Evolutionary conservation across 2,113 vertebrate genomes (phyloP), one percentile per base, ranked within the genome.

Genomic region (Spheniscus mendiculus): DNA sequence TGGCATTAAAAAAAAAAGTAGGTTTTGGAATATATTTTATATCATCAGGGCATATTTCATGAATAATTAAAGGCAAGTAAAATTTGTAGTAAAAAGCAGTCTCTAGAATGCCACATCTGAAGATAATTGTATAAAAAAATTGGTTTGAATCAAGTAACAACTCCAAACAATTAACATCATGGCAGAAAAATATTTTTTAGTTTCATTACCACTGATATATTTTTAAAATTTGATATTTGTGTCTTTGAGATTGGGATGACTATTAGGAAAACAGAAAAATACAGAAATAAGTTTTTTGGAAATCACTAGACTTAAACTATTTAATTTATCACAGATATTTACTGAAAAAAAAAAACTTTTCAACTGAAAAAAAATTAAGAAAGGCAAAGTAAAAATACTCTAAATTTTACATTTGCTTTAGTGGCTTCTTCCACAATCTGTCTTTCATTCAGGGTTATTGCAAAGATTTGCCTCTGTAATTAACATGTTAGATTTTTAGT

Each of bases 21-120:
- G 45, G n/a, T 90, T 96, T 97, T 82, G 52, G 84, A 97, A 96
- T 95, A 44, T 83, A 82, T 97, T 98, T 97, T 95, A 96, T 82
- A 95, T 97, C 59, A 87, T 89, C 92, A 74, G 69, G 93, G 81
- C 90, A 96, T 82, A 96, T 92, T 96, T 95, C 71, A 84, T 84
- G 62, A 96, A 96, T 92, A 93, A 95, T 89, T 96, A 94, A 94
- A 90, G 18, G 11, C 59, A 96, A 93, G 58, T 61, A 66, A 91
- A 92, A 83, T 90, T 81, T 91, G 49, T 76, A 94, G 67, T 69
- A 88, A 90, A 93, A 3, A 80, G 72, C 52, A 82, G 82, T 40
- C 27, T 92, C 89, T 95, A 90, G 84, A 95, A 94, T 81, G 80
- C 44, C 61, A 87, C 50, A 61, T 83, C 73, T 91, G 89, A 96